Conservation (phyloP, 1,140 invertebrate species). For the Zaprionus ghesquierei region DNA sequence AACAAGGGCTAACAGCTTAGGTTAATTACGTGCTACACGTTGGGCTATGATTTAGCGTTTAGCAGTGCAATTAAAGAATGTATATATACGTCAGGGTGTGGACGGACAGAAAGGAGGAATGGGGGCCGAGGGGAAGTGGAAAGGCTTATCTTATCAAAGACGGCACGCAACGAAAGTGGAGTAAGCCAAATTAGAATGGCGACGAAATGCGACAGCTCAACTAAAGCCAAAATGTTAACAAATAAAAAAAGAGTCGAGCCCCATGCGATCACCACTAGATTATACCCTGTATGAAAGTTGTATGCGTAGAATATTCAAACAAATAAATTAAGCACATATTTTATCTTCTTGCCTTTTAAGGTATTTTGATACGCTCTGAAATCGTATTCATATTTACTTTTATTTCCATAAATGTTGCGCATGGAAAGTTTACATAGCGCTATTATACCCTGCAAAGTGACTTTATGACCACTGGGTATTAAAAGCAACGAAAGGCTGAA, state of each 20-base stretch:
- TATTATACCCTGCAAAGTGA: background rate
- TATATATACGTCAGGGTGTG: conserved; percentile 14
- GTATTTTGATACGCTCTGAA: background rate
- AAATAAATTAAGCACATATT: background rate
- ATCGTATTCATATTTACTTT: background rate
- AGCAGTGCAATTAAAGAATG: conserved; percentile 70
- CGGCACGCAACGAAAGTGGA: conserved; percentile 62
- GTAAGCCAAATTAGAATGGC: conserved; percentile 56
- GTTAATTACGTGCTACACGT: conserved; percentile 77
- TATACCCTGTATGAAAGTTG: conserved; percentile 2
- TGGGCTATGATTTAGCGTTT: conserved; percentile 78
- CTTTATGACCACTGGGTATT: conserved; percentile 1
- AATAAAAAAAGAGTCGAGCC: background rate
- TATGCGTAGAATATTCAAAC: background rate
- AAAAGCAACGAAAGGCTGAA: conserved; percentile 8
- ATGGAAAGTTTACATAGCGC: background rate
- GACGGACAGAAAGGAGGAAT: background rate
- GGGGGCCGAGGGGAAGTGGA: background rate
- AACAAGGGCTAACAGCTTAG: conserved; percentile 75
- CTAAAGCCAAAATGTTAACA: conserved; percentile 24
- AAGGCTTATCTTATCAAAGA: conserved; percentile 70
- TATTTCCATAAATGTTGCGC: background rate
- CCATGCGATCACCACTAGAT: background rate
- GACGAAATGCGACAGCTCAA: conserved; percentile 62
- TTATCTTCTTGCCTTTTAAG: background rate